Base-by-base conservation (phyloP, 2,888 invertebrate species). In the Cryptus armator region DNA sequence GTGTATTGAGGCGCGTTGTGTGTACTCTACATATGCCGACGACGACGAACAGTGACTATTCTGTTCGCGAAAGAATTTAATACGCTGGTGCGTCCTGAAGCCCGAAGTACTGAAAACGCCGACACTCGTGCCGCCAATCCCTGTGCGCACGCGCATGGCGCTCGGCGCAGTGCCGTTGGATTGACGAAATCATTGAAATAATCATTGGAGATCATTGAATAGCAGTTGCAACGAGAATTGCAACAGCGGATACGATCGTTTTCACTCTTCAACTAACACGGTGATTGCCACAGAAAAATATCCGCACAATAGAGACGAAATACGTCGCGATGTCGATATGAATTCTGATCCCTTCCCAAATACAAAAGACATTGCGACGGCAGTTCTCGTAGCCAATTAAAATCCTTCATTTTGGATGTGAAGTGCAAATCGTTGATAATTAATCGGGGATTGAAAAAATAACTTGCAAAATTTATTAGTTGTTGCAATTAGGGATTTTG, bases 161-260 rank as follows among this genome's bases (percentile, higher is more conserved):
- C 24, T 37, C n/a, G 1, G n/a, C 48, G n/a, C 53, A 46, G 44
- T 51, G 44, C 59, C 3, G 24, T 24, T 29, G 43, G 32, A 81
- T 81, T 78, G 77, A 68, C 81, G 78, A 78, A 81, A 84, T 78
- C 74, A 64, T 81, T 68, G 48, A 66, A 62, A 24, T 56, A 62
- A 24, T 56, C 56, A 70, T 81, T 72, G 48, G 48, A 66, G 53
- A 24, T 56, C 56, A 70, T 81, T 77, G 48, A 70, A 62, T 56
- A 16, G 16, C 68, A 70, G 78, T 75, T 72, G 62, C 81, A 70
- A 78, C 74, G 51, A 68, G 68, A 81, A 43, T 75, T 78, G 84
- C 84, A 84, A 81, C 64, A 81, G 16, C 84, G 84, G 81, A 84
- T 78, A 84, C 74, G 56, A 81, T 44, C 78, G 81, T 84, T 84